Conservation (phyloP, 2,113 vertebrate species). For the Halcyon malimbica region DNA sequence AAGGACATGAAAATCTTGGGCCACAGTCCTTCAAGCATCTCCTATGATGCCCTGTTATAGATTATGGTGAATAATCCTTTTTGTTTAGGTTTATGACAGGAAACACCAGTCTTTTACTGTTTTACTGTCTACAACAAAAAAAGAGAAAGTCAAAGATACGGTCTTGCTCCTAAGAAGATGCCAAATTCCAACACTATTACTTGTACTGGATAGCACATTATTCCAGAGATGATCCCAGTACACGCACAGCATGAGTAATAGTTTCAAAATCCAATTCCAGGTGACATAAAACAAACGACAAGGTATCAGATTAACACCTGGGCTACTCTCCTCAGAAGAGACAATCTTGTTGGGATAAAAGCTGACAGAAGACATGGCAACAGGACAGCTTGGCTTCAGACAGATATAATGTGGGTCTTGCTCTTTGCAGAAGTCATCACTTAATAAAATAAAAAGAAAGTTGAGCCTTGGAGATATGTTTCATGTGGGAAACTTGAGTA, state of each 20-base stretch:
- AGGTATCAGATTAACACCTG: slow-evolving; percentile 47
- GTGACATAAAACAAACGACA: slow-evolving; percentile 45
- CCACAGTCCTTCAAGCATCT: background rate
- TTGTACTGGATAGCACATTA: background rate
- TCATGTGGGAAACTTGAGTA: slow-evolving; percentile 55
- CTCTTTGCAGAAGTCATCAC: slow-evolving; percentile 45
- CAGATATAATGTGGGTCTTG: background rate
- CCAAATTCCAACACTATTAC: slow-evolving; percentile 20
- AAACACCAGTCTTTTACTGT: background rate
- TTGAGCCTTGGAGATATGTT: background rate
- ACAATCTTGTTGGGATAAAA: slow-evolving; percentile 20
- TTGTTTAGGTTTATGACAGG: background rate
- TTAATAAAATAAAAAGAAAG: slow-evolving; percentile 19
- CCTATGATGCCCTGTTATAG: background rate
- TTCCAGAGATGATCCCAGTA: slow-evolving; percentile 2
- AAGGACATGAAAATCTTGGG: background rate
- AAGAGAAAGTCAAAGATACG: background rate
- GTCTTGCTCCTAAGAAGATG: slow-evolving; percentile 7
- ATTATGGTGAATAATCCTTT: background rate
- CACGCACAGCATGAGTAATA: background rate
- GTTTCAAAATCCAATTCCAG: slow-evolving; percentile 16
- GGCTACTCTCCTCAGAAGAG: background rate
- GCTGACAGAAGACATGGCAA: slow-evolving; percentile 34
- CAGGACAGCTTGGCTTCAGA: slow-evolving; percentile 22
- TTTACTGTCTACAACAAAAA: background rate